Base-by-base conservation (phyloP, 2,888 invertebrate genomes). In the Microctonus hyperodae region DNA sequence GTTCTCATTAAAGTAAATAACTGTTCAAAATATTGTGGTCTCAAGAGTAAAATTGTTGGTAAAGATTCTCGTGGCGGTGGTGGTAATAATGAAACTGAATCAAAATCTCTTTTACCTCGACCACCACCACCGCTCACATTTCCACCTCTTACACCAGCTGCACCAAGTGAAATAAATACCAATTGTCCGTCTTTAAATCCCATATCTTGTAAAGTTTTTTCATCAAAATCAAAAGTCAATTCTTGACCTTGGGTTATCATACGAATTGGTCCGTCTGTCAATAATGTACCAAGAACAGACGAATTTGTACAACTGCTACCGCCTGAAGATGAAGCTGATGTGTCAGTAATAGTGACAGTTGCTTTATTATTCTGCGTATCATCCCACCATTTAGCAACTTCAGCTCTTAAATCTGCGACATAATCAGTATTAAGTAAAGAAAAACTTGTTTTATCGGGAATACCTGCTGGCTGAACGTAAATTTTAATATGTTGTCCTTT, bases 321-420 rank as follows among this genome's bases (percentile, higher is more conserved):
- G 11, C 72, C 67, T 0, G 76, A 70, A 3, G 75, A 71, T 0
- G 74, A 57, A 0, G 78, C 72, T 9, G 68, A 69, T 6, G 69
- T 62, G 11, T 56, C 31, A 9, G 60, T 33, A 16, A 50, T 64
- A 10, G 37, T 44, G 1, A 68, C 51, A 20, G 57, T 55, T 61
- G 67, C 57, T 35, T 68, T 64, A 64, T 75, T 77, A 62, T 81
- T 80, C 67, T 85, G 85, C 2, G 86, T 81, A 28, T 83, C 83
- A 70, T 96, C 95, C 94, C 96, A 96, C 96, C 96, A 97, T 73
- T 94, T 92, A n/a, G 95, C 94, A 64, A 97, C 95, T 86, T 97
- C 97, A 0, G 97, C 97, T 70, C 97, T 87, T 62, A 97, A 85
- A 83, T 97, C 97, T 3, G 96, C 96, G 28, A 97, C 92, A 71